Evolutionary conservation across 2,113 vertebrate species (phyloP).

Genomic region (Pachycephala philippinensis): DNA sequence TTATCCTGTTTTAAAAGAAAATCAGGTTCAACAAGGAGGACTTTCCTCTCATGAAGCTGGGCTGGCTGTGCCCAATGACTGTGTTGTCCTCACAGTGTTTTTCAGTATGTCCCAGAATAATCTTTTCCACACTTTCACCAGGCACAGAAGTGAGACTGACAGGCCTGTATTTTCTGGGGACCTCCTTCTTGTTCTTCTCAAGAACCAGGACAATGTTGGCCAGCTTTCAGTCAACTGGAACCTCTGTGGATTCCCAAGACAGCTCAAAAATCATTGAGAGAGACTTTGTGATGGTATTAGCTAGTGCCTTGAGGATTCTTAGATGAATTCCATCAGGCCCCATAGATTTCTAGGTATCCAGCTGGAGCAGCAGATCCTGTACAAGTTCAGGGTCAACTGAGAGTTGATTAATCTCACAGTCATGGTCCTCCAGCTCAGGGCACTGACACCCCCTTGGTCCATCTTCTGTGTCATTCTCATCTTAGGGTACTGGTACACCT

Average conservation of each 20-base stretch:
- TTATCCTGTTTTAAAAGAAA: background rate
- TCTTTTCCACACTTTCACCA: background rate
- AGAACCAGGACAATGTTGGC: too few relatives aligned
- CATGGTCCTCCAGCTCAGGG: background rate
- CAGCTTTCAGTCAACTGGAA: too few relatives aligned
- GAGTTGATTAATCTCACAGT: background rate
- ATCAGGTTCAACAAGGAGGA: background rate
- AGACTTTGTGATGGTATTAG: too few relatives aligned
- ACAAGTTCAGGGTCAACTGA: background rate
- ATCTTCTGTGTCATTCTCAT: fast-evolving
- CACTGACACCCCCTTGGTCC: background rate
- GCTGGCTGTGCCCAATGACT: background rate
- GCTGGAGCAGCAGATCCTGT: background rate
- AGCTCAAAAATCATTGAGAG: too few relatives aligned
- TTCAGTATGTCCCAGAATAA: background rate
- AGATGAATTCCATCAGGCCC: background rate
- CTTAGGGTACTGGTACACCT: background rate
- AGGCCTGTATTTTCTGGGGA: background rate
- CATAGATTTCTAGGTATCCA: background rate
- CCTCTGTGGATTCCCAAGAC: too few relatives aligned
- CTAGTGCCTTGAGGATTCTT: too few relatives aligned
- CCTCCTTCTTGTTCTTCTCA: background rate
- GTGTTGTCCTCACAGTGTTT: background rate
- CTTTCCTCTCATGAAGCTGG: background rate
- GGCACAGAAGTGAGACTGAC: background rate